phyloP scores from a whole-genome alignment of 2,888 invertebrate species.

The Cosmia pyralina region DNA sequence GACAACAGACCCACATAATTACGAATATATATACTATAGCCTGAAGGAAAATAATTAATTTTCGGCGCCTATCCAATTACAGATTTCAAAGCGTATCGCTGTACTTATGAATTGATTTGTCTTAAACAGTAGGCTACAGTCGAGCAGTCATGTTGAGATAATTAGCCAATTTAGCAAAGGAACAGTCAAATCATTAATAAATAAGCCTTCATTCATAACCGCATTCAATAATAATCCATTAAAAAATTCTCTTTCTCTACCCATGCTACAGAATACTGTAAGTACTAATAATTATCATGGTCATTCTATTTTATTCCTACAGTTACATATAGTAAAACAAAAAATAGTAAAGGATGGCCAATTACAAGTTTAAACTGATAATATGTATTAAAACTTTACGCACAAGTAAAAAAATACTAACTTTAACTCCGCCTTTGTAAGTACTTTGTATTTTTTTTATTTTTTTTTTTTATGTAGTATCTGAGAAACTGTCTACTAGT shows the following conservation, averaged over 20 bases:
- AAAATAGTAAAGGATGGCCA: not conserved
- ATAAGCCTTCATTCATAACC: not conserved
- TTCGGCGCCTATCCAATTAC: conserved; percentile 33
- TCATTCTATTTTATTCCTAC: not conserved
- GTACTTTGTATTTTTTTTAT: too few species aligned
- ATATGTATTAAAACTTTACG: not conserved
- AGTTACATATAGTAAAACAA: too few species aligned
- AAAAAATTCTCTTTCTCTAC: too few species aligned
- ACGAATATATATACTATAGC: conserved; percentile 13
- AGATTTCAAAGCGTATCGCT: conserved; percentile 53
- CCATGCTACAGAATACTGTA: too few species aligned
- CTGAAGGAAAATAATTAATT: conserved; percentile 57
- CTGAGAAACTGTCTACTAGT: too few species aligned
- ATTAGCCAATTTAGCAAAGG: conserved; percentile 42
- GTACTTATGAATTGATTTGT: conserved; percentile 54
- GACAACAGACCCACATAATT: not conserved
- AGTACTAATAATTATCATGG: not conserved
- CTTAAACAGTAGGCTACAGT: conserved; percentile 38
- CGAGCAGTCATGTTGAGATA: conserved; percentile 38
- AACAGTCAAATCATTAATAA: not conserved
- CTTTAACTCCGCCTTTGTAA: too few species aligned
- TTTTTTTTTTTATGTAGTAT: too few species aligned
- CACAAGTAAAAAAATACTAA: not conserved
- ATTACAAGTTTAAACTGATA: not conserved
- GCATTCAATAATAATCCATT: too few species aligned